These are phyloP conservation scores for Paedocypris sp. DNA, from an alignment of 2,113 vertebrate genomes.

Conservation along the genomic window DNA sequence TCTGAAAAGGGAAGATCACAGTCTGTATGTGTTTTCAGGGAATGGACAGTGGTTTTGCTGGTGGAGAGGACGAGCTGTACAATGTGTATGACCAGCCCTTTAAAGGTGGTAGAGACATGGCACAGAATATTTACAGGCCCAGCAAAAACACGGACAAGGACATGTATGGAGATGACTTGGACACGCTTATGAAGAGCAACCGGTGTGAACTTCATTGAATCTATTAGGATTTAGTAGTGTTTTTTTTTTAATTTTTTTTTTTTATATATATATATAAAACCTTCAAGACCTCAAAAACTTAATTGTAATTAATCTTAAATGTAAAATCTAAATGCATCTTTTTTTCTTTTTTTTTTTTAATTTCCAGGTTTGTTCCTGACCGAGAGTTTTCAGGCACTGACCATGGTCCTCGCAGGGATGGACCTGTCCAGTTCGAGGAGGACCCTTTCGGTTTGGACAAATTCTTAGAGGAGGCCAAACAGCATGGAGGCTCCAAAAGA, in stretches of 20 bases:
- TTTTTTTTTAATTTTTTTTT: no score
- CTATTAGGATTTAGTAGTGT: no score
- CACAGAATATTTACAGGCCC: constrained; percentile 87
- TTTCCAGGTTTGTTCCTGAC: constrained; percentile 82
- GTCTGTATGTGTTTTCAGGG: constrained; percentile 57
- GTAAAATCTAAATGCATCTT: background rate
- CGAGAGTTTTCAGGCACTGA: constrained; percentile 88
- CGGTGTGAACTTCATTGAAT: constrained; percentile 55
- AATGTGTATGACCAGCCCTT: constrained; percentile 94
- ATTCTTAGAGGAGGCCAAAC: constrained; percentile 98
- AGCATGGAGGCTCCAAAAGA: constrained; percentile 90
- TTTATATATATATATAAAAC: no score
- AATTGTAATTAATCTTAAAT: no score
- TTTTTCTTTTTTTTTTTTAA: background rate
- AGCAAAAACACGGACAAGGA: constrained; percentile 89
- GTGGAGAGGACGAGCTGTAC: constrained; percentile 89
- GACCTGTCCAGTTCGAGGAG: constrained; percentile 94
- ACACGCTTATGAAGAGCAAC: constrained; percentile 79
- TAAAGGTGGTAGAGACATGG: constrained; percentile 83
- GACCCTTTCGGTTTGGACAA: constrained; percentile 98
- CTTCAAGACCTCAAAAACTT: no score
- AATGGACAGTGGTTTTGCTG: constrained; percentile 94
- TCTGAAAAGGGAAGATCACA: no score
- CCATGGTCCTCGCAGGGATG: constrained; percentile 76
- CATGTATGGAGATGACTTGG: constrained; percentile 80